These are phyloP conservation scores for Papilio demoleus DNA, from an alignment of 2,888 invertebrate genomes.

Conservation along the genomic window DNA sequence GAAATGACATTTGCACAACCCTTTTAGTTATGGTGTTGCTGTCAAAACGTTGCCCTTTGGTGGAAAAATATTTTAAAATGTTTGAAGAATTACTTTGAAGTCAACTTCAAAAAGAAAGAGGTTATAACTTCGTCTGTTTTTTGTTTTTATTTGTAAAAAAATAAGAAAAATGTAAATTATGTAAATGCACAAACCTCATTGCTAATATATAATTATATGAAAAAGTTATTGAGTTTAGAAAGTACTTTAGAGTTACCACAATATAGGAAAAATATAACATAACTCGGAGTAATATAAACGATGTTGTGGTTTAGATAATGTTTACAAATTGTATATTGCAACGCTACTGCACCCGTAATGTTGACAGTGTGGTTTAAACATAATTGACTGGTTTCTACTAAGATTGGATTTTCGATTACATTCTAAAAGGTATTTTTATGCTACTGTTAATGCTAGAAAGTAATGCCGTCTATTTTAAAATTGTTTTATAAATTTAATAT, in stretches of 20 bases:
- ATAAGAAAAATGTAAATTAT: no score
- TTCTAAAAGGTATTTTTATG: neutral
- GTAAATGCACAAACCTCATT: neutral
- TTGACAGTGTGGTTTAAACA: constrained; percentile 35
- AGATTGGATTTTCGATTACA: constrained; percentile 14
- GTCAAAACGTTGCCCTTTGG: constrained; percentile 20
- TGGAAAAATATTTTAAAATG: constrained; percentile 20
- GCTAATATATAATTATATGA: constrained; percentile 1
- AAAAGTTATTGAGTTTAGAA: neutral
- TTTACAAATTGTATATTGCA: constrained; percentile 22
- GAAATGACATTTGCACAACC: constrained; percentile 29
- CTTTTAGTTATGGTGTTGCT: constrained; percentile 33
- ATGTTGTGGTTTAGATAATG: constrained; percentile 22
- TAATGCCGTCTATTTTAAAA: no score
- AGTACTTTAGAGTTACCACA: neutral
- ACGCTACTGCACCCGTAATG: constrained; percentile 14
- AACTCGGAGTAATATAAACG: constrained; percentile 19
- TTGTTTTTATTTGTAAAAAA: no score
- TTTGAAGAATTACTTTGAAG: no score
- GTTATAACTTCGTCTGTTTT: no score
- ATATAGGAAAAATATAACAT: neutral
- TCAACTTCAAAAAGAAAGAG: no score
- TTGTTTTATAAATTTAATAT: no score
- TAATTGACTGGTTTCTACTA: constrained; percentile 11
- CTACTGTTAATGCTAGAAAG: neutral